Base-by-base conservation (phyloP, 2,888 invertebrate genomes). In the Oscheius sp. region DNA sequence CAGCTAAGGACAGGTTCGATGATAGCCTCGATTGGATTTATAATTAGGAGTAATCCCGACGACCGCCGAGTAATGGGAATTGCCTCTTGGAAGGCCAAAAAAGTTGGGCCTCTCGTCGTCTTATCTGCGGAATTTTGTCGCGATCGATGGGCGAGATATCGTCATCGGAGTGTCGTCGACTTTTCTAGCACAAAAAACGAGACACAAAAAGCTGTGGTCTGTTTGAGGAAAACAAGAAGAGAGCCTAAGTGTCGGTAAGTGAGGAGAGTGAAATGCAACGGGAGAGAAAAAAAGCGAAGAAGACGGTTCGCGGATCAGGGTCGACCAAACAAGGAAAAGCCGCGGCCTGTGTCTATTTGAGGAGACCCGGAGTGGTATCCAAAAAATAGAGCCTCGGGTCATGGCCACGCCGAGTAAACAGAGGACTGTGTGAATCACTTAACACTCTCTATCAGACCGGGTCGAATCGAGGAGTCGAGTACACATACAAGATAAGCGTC, bases 41-140 rank as follows among this genome's bases (percentile, higher is more conserved):
- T 53, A 18, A 9, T 21, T n/a, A 49, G 12, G 53, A 53, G 53
- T 53, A 35, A 35, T 35, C 35, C 35, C 35, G 9, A 35, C 35
- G 35, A 35, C 35, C 35, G 5, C 35, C 35, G 35, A 49, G 49
- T 21, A 49, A 49, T 49, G 13, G n/a, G 49, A 49, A 16, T 49
- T 49, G 49, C n/a, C 49, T 49, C 49, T 21, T 18, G 9, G 35
- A 35, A 21, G 55, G 6, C 23, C 21, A 25, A 13, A 25, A 25
- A 25, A 25, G 61, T 43, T 43, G 61, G 27, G 25, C 21, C 45
- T 43, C 63, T 45, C 21, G 13, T 46, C 43, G 16, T 41, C 43
- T 63, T 63, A 63, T 63, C 63, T 63, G 43, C 63, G 63, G 63
- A 63, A 63, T 63, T 63, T 63, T 23, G 63, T 63, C 63, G 63